Percentiles rank a stretch among this genome's conserved stretches.
Evolutionary conservation across 2,797 vertebrate species (phyloP).

Genomic region (Microctenopoma steveboyesi): DNA sequence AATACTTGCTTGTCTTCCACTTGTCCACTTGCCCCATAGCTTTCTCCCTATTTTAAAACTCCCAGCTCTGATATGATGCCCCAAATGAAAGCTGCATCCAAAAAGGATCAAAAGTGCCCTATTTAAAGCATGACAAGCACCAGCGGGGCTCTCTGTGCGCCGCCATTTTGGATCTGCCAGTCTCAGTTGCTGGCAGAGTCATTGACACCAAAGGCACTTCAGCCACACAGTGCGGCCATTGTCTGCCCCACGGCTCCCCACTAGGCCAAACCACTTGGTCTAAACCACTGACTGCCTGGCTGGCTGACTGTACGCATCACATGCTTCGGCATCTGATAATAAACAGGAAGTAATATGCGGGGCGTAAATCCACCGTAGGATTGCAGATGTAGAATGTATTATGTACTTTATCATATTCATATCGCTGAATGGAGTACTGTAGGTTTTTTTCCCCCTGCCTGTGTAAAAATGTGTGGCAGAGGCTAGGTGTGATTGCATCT

Average conservation of each 20-base stretch:
- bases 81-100: slow-evolving; percentile 55
- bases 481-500: slow-evolving; percentile 76
- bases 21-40: slow-evolving; percentile 4
- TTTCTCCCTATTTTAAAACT: slow-evolving; percentile 1
- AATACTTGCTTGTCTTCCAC: slow-evolving; percentile 24
- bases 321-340: slow-evolving; percentile 68
- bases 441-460: slow-evolving; percentile 23
- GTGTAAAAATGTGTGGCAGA: slow-evolving; percentile 51
- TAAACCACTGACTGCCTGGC: slow-evolving; percentile 75
- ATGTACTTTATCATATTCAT: slow-evolving; percentile 61
- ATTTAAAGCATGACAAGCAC: slow-evolving; percentile 68
- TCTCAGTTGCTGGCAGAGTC: slow-evolving; percentile 78
- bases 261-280: slow-evolving; percentile 80
- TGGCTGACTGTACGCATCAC: slow-evolving; percentile 68
- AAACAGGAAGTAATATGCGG: slow-evolving; percentile 75
- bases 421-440: slow-evolving; percentile 53
- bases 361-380: slow-evolving; percentile 58
- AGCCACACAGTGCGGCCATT: slow-evolving; percentile 78
- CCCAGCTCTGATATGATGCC: slow-evolving; percentile 35
- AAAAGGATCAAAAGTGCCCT: slow-evolving; percentile 64
- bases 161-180: slow-evolving; percentile 81
- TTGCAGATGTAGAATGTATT: slow-evolving; percentile 66
- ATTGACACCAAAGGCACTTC: slow-evolving; percentile 80
- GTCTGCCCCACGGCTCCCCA: slow-evolving; percentile 72
- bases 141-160: slow-evolving; percentile 66